Base-by-base conservation (phyloP, 2,888 invertebrate species). In the Koerneria pararmatus region DNA sequence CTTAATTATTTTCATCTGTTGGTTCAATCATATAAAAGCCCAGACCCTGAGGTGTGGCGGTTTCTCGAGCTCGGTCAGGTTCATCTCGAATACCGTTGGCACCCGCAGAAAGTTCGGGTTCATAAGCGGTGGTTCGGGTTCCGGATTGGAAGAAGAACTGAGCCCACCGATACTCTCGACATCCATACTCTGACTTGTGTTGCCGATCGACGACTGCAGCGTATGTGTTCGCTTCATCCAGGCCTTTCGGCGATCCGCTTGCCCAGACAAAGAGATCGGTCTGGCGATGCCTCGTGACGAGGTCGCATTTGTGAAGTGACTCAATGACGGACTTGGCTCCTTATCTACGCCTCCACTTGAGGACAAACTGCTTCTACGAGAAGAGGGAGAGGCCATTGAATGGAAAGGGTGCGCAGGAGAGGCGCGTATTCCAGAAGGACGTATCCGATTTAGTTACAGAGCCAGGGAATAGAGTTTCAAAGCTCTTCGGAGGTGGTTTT, bases 171-270 rank as follows among this genome's bases (percentile, higher is more conserved):
- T n/a, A 3, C 49, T 49, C 19, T 56, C 64, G n/a, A 22, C 51
- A 31, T 65, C 54, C 24, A 41, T n/a, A 3, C 41, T 35, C 3
- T 54, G 27, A 19, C 6, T 65, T 24, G 32, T 3, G 35, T 19
- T 57, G 6, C 71, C 72, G 37, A 75, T 71, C 62, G 73, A 73
- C 27, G 74, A 73, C 37, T 74, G 73, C 22, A 77, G 71, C 0
- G 77, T 77, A 60, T 75, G 75, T 24, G 74, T 73, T 8, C 77
- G 68, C 31, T 71, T 70, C 77, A 77, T 77, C 53, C 76, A 65
- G 29, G 76, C 64, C 64, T 72, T 70, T 0, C 77, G 70, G n/a
- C 77, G 68, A 62, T 76, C 76, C 8, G 69, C 51, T 11, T 73
- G 69, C 15, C 53, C 8, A 29, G 32, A n/a, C n/a, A n/a, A n/a